Evolutionary conservation across 2,888 invertebrate species (phyloP).

Genomic region (Ormia ochracea): DNA sequence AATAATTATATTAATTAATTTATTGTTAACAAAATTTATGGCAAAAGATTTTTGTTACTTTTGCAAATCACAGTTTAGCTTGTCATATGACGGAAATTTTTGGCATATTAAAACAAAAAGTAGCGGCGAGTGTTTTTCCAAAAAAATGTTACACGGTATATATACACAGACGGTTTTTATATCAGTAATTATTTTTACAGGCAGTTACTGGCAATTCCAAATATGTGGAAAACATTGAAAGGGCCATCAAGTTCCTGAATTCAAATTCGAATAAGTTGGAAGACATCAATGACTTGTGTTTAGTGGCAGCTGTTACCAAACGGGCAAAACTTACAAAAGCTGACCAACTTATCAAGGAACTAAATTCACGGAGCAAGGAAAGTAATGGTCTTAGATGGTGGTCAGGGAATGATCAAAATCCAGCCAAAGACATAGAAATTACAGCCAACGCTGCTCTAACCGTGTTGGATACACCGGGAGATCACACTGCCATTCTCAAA

Average conservation of each 20-base stretch:
- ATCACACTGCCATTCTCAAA: constrained; percentile 79
- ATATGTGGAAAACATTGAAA: constrained; percentile 83
- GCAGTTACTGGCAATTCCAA: constrained; percentile 52
- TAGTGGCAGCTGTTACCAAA: constrained; percentile 84
- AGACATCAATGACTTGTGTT: constrained; percentile 85
- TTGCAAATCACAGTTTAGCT: too few species aligned
- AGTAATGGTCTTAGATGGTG: constrained; percentile 84
- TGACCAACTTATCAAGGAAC: constrained; percentile 77
- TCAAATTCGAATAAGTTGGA: constrained; percentile 80
- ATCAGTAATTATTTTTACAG: too few species aligned
- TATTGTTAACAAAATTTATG: too few species aligned
- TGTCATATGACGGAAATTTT: too few species aligned
- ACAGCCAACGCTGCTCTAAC: constrained; percentile 91
- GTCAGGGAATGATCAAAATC: constrained; percentile 78
- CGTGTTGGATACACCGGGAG: constrained; percentile 71
- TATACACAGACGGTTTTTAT: too few species aligned
- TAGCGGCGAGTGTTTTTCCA: too few species aligned
- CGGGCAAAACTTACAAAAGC: constrained; percentile 80
- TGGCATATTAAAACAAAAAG: too few species aligned
- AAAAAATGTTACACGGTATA: too few species aligned
- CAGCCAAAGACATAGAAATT: constrained; percentile 84
- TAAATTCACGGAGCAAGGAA: constrained; percentile 75
- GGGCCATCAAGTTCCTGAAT: constrained; percentile 85
- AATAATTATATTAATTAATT: too few species aligned
- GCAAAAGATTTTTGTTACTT: too few species aligned